Evolutionary conservation across 2,797 vertebrate genomes (phyloP).

Genomic region (Pachyuromys duprasi): DNA sequence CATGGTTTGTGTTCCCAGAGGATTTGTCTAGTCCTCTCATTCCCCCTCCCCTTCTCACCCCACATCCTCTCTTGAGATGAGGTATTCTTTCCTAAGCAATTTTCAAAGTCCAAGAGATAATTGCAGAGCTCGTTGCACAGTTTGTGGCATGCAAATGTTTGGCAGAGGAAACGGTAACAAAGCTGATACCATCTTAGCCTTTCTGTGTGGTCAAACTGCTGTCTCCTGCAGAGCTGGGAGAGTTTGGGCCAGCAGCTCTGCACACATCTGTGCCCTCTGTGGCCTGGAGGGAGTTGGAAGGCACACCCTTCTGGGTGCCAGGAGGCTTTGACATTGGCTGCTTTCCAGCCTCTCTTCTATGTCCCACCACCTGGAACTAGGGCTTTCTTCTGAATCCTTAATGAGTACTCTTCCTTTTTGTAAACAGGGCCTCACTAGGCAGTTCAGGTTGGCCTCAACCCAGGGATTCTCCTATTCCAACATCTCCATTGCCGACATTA

Average conservation of each 20-base stretch:
- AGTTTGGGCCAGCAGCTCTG: constrained; percentile 21
- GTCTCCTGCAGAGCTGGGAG: constrained; percentile 21
- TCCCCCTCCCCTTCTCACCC: background rate
- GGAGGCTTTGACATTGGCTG: background rate
- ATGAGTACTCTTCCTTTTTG: background rate
- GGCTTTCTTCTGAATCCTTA: background rate
- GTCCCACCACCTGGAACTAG: background rate
- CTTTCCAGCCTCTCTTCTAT: background rate
- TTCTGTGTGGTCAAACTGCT: constrained; percentile 46
- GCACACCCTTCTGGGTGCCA: background rate
- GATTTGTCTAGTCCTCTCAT: constrained; percentile 22
- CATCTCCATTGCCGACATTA: background rate
- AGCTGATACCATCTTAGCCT: constrained; percentile 51
- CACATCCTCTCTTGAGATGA: constrained; percentile 37
- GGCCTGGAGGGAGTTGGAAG: background rate
- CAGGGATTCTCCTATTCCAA: background rate
- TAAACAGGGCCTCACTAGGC: background rate
- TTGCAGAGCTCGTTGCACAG: background rate
- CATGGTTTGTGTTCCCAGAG: constrained; percentile 27
- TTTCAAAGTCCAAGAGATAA: constrained; percentile 67
- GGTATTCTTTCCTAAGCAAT: constrained; percentile 51
- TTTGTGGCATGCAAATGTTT: constrained; percentile 62
- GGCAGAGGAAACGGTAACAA: constrained; percentile 56
- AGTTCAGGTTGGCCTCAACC: background rate
- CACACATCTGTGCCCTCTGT: background rate